Conservation (phyloP, 2,797 vertebrate genomes). For the Leuciscus waleckii region DNA sequence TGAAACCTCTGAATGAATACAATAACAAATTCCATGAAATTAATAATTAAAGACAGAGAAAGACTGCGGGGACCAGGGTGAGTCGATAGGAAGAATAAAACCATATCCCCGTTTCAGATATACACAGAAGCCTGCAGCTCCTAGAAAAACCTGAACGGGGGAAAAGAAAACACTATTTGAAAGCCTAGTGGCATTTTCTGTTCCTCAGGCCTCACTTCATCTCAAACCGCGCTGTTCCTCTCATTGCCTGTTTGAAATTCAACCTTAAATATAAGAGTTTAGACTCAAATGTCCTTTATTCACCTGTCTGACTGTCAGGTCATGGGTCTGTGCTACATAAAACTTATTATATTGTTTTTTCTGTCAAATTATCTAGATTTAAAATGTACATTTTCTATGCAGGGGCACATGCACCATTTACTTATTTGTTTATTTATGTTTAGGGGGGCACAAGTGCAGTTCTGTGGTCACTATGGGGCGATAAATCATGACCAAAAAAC, state of each 20-base stretch:
- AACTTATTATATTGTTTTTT: neutral
- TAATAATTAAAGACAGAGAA: conserved; percentile 72
- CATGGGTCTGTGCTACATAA: neutral
- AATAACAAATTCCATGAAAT: conserved; percentile 73
- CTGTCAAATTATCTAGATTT: neutral
- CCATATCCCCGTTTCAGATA: conserved; percentile 52
- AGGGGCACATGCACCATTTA: neutral
- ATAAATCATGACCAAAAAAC: conserved; percentile 3
- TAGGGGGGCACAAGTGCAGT: neutral
- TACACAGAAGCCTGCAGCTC: conserved; percentile 41
- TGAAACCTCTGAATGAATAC: conserved; percentile 66
- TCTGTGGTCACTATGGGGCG: neutral
- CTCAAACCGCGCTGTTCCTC: conserved; percentile 1
- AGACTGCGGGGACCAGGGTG: conserved; percentile 58
- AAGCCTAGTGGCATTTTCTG: conserved; percentile 48
- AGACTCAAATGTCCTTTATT: conserved; percentile 16
- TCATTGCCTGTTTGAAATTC: conserved; percentile 22
- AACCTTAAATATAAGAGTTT: conserved; percentile 6
- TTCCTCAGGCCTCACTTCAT: conserved; percentile 8
- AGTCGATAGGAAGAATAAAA: conserved; percentile 70
- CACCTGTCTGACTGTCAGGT: conserved; percentile 3
- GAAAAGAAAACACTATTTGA: conserved; percentile 50
- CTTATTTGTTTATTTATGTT: neutral
- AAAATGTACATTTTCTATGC: neutral
- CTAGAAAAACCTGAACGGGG: conserved; percentile 25